A percentile compares a stretch with the other conserved stretches of the same genome.
phyloP scores from a whole-genome alignment of 2,113 vertebrate genomes.

The Sinocyclocheilus anshuiensis region DNA sequence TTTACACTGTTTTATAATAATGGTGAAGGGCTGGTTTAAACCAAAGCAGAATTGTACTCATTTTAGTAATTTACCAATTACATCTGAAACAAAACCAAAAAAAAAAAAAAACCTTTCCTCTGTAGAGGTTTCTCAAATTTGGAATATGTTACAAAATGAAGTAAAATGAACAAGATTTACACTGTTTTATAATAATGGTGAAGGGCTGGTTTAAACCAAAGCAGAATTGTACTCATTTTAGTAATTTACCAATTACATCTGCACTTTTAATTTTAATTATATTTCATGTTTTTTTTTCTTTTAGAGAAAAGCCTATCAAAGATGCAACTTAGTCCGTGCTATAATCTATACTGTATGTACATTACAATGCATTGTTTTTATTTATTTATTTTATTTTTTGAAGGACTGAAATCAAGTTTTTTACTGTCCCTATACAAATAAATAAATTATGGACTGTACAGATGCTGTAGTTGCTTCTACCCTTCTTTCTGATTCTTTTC shows the following conservation, averaged over 20 bases:
- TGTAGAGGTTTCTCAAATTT: too few relatives aligned
- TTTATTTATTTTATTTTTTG: neutral
- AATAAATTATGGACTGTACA: neutral
- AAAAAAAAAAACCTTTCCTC: too few relatives aligned
- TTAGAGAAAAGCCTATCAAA: neutral
- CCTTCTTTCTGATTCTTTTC: neutral
- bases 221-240: neutral
- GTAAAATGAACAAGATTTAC: too few relatives aligned
- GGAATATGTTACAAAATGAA: too few relatives aligned
- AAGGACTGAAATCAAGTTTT: neutral
- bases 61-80: neutral
- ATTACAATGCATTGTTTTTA: neutral
- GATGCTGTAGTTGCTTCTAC: neutral
- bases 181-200: too few relatives aligned
- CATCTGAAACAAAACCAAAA: neutral
- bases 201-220: neutral
- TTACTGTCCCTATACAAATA: neutral
- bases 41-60: neutral
- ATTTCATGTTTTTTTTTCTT: neutral
- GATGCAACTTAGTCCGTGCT: neutral
- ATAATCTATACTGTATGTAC: neutral
- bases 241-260: neutral
- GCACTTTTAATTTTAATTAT: neutral
- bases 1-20: too few relatives aligned
- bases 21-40: too few relatives aligned